phyloP scores from a whole-genome alignment of 64 coral and sea anemone species.

The Cladopsammia gracilis region DNA sequence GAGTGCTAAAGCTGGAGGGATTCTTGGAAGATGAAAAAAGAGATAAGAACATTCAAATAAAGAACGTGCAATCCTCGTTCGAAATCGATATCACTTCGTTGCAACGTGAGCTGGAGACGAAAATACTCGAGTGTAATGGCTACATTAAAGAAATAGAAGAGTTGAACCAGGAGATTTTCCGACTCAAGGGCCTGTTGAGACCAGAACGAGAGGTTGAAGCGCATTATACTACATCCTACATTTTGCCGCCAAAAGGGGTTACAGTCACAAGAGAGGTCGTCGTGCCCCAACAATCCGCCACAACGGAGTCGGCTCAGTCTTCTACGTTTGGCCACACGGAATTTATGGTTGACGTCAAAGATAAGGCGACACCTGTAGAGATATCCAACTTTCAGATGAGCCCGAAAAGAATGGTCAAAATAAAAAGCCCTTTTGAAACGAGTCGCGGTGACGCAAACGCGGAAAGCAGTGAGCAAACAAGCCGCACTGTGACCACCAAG shows the following conservation, averaged over 20 bases:
- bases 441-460: not conserved
- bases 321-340: conserved; percentile 26
- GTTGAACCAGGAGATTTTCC: conserved; percentile 86
- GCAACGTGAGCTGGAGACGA: conserved; percentile 71
- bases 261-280: conserved; percentile 50
- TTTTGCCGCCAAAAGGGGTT: conserved; percentile 51
- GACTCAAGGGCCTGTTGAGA: conserved; percentile 51
- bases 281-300: conserved; percentile 6
- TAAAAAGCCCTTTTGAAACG: conserved; percentile 60
- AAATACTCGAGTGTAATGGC: conserved; percentile 79
- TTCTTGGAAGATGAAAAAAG: conserved; percentile 77
- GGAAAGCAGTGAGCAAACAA: not conserved
- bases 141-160: conserved; percentile 94
- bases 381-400: conserved; percentile 61
- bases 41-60: conserved; percentile 76
- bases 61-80: conserved; percentile 55
- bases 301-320: conserved; percentile 14
- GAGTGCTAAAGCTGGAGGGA: conserved; percentile 68
- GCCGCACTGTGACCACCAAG: conserved; percentile 3
- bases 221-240: conserved; percentile 56
- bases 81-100: conserved; percentile 79
- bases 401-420: conserved; percentile 71
- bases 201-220: conserved; percentile 52
- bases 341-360: conserved; percentile 49
- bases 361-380: conserved; percentile 30